Evolutionary conservation across 2,113 vertebrate genomes (phyloP).

Genomic region (Strix uralensis): DNA sequence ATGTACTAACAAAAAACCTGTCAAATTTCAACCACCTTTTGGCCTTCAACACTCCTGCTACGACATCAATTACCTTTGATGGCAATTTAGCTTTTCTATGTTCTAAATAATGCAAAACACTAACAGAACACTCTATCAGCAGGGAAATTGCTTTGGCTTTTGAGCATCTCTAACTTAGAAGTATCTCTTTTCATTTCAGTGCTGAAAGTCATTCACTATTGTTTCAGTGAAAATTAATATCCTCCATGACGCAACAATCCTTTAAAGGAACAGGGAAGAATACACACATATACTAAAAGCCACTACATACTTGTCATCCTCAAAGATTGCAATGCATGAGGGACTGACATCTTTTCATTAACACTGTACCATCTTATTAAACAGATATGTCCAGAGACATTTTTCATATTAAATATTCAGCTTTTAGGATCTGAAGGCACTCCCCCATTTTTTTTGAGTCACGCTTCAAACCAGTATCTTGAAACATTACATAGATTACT

Average conservation of each 20-base stretch:
- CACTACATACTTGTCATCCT: neutral
- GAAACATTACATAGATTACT: neutral
- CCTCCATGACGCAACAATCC: neutral
- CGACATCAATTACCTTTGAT: neutral
- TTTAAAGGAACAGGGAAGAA: neutral
- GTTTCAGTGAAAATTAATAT: neutral
- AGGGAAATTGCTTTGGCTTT: neutral
- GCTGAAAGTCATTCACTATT: neutral
- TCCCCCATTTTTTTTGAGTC: neutral
- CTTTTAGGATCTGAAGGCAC: neutral
- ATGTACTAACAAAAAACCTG: neutral
- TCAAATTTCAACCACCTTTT: neutral
- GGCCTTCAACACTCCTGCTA: neutral
- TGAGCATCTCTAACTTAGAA: neutral
- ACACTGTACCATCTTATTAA: neutral
- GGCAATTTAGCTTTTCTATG: neutral
- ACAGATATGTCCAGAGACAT: neutral
- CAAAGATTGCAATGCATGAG: neutral
- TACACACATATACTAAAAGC: neutral
- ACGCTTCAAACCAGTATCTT: neutral
- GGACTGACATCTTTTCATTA: neutral
- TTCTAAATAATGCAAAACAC: neutral
- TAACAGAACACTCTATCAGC: neutral
- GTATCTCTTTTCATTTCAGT: neutral
- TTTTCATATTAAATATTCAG: neutral